Conservation (phyloP, 2,113 vertebrate species). For the Todiramphus saurophagus region DNA sequence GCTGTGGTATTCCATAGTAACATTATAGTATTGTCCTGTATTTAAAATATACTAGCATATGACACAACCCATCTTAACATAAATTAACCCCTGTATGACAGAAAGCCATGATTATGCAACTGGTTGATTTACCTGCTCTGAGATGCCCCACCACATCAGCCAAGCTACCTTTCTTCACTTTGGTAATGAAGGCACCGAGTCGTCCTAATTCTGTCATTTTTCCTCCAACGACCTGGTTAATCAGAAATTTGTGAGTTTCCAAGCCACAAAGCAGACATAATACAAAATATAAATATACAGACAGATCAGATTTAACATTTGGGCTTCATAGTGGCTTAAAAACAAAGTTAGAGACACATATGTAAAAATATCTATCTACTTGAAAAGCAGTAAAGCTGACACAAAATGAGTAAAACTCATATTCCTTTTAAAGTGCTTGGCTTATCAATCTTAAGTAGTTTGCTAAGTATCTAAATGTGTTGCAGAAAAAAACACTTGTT, state of each 20-base stretch:
- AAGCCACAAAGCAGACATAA: not conserved
- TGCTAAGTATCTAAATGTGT: not conserved
- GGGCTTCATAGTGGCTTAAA: not conserved
- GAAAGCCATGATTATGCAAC: not conserved
- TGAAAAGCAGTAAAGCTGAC: not conserved
- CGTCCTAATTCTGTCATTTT: slow-evolving; percentile 95
- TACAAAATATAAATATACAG: not conserved
- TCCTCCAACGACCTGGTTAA: slow-evolving; percentile 92
- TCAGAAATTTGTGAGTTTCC: slow-evolving; percentile 44
- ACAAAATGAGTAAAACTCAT: not conserved
- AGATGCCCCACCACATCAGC: slow-evolving; percentile 97
- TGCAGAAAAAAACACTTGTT: not conserved
- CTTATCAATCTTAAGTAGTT: not conserved
- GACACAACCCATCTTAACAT: not conserved
- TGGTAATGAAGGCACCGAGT: slow-evolving; percentile 99
- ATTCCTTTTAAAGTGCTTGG: not conserved
- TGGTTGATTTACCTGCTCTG: slow-evolving; percentile 85
- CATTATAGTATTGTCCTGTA: not conserved
- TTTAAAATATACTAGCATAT: not conserved
- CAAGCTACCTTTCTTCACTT: slow-evolving; percentile 99
- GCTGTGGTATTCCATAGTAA: not conserved
- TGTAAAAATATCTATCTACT: not conserved
- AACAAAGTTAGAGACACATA: not conserved
- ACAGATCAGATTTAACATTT: not conserved
- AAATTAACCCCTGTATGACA: not conserved